Evolutionary conservation across 2,888 invertebrate species (phyloP).

Genomic region (Metalampra italica): DNA sequence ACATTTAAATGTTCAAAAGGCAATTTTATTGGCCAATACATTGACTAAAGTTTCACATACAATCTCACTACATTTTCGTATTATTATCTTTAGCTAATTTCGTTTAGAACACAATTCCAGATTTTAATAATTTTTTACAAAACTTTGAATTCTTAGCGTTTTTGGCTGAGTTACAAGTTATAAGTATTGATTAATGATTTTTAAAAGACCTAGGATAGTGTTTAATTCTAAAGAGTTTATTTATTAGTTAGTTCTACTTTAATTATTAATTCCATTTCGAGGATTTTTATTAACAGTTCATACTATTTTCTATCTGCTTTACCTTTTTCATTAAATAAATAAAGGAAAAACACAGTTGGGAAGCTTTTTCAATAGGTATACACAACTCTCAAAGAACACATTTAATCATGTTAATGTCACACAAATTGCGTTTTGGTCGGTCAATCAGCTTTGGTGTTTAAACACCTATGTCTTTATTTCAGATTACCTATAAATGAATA

Average conservation of each 20-base stretch:
- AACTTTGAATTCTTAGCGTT: background rate
- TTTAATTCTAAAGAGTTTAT: background rate
- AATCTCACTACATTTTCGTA: slow-evolving; percentile 28
- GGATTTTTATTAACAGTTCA: background rate
- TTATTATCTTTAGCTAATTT: slow-evolving; percentile 13
- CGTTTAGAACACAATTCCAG: background rate
- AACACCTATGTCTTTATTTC: too few species aligned
- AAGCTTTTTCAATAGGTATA: slow-evolving; percentile 14
- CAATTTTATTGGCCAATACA: slow-evolving; percentile 57
- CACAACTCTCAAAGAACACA: background rate
- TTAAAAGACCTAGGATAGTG: background rate
- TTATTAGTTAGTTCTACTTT: background rate
- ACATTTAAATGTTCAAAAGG: slow-evolving; percentile 48
- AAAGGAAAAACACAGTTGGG: slow-evolving; percentile 1
- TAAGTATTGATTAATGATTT: too few species aligned
- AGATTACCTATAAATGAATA: background rate
- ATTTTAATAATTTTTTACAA: background rate
- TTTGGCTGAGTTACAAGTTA: too few species aligned
- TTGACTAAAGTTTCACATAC: slow-evolving; percentile 33
- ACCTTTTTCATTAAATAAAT: background rate
- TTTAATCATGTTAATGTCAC: too few species aligned
- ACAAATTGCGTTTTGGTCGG: too few species aligned
- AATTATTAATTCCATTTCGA: background rate
- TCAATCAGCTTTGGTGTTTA: too few species aligned
- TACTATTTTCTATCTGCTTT: background rate